Conservation (phyloP, 2,888 invertebrate species). For the Serripes groenlandicus region DNA sequence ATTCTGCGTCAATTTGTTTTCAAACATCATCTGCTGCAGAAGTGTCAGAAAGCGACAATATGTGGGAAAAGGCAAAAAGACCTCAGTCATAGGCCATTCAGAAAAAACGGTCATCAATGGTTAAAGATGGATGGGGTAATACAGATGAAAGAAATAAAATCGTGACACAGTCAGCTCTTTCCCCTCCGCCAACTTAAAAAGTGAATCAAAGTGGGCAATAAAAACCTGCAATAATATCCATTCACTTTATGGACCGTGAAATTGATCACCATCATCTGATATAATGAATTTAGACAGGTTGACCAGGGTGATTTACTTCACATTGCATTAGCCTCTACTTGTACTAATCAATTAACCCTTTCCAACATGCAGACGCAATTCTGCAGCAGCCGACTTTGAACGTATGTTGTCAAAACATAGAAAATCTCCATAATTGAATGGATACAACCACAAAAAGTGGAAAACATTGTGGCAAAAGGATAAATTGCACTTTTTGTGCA, state of each 20-base stretch:
- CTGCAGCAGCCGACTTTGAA: no score
- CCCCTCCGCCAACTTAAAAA: slow-evolving; percentile 8
- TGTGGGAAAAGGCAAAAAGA: no score
- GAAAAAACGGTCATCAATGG: no score
- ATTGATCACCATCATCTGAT: slow-evolving; percentile 10
- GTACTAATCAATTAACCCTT: slow-evolving; percentile 16
- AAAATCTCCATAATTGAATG: no score
- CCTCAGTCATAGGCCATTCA: no score
- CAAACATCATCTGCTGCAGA: no score
- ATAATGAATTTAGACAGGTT: slow-evolving; percentile 29
- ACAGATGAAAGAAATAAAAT: neutral
- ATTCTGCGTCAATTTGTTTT: no score
- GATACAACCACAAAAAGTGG: no score
- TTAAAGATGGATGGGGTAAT: no score
- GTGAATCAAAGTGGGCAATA: slow-evolving; percentile 14
- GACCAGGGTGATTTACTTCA: slow-evolving; percentile 16
- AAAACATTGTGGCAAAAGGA: neutral
- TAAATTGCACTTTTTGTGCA: neutral
- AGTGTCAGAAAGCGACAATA: no score
- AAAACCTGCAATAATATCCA: slow-evolving; percentile 14
- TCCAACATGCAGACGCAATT: no score
- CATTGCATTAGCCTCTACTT: neutral
- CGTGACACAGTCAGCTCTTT: slow-evolving; percentile 3
- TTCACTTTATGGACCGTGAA: slow-evolving; percentile 17
- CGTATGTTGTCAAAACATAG: no score